phyloP scores from a whole-genome alignment of 92 coral and sea anemone species.

The Palythoa grandis region DNA sequence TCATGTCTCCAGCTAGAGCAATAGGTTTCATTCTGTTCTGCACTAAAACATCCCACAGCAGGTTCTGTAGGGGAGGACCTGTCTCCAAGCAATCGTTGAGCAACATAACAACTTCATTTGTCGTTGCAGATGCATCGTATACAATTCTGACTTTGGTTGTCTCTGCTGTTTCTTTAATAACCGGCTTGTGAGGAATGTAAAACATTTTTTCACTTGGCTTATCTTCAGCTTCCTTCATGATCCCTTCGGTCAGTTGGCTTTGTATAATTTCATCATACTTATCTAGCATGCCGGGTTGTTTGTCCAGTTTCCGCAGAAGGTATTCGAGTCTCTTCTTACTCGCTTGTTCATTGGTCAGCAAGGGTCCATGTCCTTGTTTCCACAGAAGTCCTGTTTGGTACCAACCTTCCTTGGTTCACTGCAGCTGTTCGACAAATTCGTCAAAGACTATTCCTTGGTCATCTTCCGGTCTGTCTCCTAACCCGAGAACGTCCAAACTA shows the following conservation, averaged over 20 bases:
- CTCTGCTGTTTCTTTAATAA: background rate
- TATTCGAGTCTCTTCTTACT: conserved; percentile 47
- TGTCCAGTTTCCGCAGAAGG: conserved; percentile 17
- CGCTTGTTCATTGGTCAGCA: conserved; percentile 51
- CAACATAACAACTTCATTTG: conserved; percentile 19
- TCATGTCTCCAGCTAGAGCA: conserved; percentile 26
- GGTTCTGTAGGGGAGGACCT: conserved; percentile 62
- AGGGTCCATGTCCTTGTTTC: conserved; percentile 57
- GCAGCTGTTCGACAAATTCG: conserved; percentile 62
- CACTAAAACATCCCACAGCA: conserved; percentile 45
- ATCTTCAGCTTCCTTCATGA: conserved; percentile 41
- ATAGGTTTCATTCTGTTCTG: conserved; percentile 41
- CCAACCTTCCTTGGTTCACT: conserved; percentile 45
- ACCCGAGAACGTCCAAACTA: conserved; percentile 58
- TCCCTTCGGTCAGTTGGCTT: conserved; percentile 22
- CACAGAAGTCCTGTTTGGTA: conserved; percentile 65
- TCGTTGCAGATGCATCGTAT: too few species aligned
- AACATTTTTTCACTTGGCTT: background rate
- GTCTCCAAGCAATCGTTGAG: conserved; percentile 65
- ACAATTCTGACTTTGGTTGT: too few species aligned
- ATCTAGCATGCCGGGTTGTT: conserved; percentile 48
- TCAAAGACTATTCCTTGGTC: conserved; percentile 55
- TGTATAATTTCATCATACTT: conserved; percentile 47
- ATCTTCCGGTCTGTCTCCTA: conserved; percentile 51
- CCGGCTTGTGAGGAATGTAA: conserved; percentile 58